phyloP scores from a whole-genome alignment of 1,140 invertebrate species.

The Oscheius sp. region DNA sequence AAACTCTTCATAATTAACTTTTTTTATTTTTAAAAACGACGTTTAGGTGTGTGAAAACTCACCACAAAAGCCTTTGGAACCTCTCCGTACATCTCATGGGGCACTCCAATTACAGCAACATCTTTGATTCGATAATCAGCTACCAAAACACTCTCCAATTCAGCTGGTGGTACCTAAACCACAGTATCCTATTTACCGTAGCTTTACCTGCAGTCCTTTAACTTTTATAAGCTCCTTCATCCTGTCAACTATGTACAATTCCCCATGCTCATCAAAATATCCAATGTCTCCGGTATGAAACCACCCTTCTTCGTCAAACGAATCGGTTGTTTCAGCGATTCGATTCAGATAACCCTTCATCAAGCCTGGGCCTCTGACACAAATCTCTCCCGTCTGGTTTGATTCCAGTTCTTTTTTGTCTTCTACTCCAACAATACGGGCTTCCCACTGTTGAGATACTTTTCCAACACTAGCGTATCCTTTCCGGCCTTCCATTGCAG shows the following conservation, averaged over 20 bases:
- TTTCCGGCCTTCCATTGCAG: neutral
- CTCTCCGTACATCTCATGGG: constrained; percentile 72
- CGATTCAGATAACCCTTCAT: constrained; percentile 73
- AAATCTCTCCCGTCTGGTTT: constrained; percentile 52
- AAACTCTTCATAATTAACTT: too few species aligned
- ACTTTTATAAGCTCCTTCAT: constrained; percentile 85
- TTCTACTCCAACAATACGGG: constrained; percentile 37
- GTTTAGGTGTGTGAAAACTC: neutral
- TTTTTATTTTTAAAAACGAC: too few species aligned
- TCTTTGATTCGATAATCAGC: constrained; percentile 72
- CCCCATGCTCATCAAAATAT: constrained; percentile 71
- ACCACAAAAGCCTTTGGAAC: constrained; percentile 74
- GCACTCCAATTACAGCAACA: constrained; percentile 75
- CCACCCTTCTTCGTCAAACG: constrained; percentile 72
- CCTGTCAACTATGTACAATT: constrained; percentile 73
- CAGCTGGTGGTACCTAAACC: constrained; percentile 71
- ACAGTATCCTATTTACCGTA: constrained; percentile 67
- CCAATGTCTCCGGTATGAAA: constrained; percentile 76
- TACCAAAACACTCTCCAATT: constrained; percentile 76
- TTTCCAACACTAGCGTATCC: neutral
- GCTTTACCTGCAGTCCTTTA: constrained; percentile 55
- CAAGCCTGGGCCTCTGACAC: constrained; percentile 57
- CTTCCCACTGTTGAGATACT: neutral
- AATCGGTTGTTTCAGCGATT: constrained; percentile 71
- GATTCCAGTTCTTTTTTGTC: constrained; percentile 29